These are phyloP conservation scores for Actinia equina DNA, from an alignment of 64 coral and sea anemone species.

Conservation along the genomic window DNA sequence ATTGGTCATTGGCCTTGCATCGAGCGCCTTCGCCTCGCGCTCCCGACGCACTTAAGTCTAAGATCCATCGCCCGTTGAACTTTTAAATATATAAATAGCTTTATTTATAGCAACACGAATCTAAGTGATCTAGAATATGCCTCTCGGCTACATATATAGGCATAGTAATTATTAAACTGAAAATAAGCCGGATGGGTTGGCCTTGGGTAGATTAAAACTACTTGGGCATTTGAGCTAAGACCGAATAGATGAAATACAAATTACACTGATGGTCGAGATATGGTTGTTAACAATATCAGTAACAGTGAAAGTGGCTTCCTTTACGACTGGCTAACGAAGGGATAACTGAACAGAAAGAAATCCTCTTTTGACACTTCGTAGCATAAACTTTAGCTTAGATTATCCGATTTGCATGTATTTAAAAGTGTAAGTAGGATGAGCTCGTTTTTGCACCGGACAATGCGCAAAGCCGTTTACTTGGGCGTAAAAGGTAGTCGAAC, in stretches of 20 bases:
- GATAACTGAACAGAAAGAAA: background rate
- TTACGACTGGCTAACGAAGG: background rate
- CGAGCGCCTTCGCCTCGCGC: background rate
- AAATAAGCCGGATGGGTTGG: background rate
- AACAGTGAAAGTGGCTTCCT: background rate
- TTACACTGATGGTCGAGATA: background rate
- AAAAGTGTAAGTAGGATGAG: background rate
- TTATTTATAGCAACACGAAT: slow-evolving; percentile 1
- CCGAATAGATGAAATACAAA: background rate
- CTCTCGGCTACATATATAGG: background rate
- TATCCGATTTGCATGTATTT: background rate
- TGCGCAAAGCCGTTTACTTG: background rate
- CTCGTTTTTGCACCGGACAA: background rate
- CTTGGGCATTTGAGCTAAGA: background rate
- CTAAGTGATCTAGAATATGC: background rate
- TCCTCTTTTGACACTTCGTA: background rate
- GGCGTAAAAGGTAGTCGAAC: no score
- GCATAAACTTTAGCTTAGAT: background rate
- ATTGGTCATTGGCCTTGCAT: background rate
- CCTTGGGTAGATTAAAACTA: background rate
- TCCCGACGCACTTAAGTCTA: background rate
- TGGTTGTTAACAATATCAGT: background rate
- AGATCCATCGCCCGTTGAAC: background rate
- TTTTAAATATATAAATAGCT: background rate
- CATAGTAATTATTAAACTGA: background rate